Evolutionary conservation across 2,888 invertebrate species (phyloP), one percentile per base, ranked within the genome.

Genomic region (Metopia argyrocephala): DNA sequence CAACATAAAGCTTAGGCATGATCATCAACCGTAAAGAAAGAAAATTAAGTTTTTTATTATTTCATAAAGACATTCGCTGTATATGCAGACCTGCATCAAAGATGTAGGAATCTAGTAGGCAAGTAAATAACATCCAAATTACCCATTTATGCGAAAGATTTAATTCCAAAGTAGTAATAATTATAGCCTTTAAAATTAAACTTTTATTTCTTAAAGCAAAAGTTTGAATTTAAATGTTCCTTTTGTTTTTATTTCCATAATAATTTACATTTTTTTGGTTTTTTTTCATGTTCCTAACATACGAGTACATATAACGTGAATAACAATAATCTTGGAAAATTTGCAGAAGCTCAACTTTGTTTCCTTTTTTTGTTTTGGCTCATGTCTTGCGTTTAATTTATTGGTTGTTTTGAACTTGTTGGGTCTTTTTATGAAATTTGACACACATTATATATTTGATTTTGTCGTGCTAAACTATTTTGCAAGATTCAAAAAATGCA

Each of bases 331-430:
- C 7, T 27, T 27, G 28, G 2, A 18, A 45, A 52, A 68, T 27
- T 46, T 15, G 46, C 62, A 21, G 62, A 25, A 76, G 57, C 76
- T 62, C n/a, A 25, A 2, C 23, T 52, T 23, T 28, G n/a, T n/a
- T n/a, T n/a, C 66, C 56, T 56, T 50, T 38, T 65, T 1, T 21
- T 54, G 12, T 75, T 62, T 46, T 21, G 5, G 31, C 48, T 48
- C 48, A 62, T 68, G 68, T 76, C 68, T 68, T n/a, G 38, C 38
- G 57, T 68, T 68, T 76, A 57, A 71, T 76, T 80, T 76, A 76
- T 76, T 76, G 64, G 57, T 48, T 64, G 68, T 64, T 12, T 80
- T 80, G 71, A 80, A 80, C 76, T 76, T 76, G 76, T 69, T 68
- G 73, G 68, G 57, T 80, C 76, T 64, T 80, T 73, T 62, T 71